Percentiles rank a stretch among this genome's conserved stretches.
These are phyloP conservation scores for Himalopsyche anomala DNA, from an alignment of 2,888 invertebrate species.

Conservation along the genomic window DNA sequence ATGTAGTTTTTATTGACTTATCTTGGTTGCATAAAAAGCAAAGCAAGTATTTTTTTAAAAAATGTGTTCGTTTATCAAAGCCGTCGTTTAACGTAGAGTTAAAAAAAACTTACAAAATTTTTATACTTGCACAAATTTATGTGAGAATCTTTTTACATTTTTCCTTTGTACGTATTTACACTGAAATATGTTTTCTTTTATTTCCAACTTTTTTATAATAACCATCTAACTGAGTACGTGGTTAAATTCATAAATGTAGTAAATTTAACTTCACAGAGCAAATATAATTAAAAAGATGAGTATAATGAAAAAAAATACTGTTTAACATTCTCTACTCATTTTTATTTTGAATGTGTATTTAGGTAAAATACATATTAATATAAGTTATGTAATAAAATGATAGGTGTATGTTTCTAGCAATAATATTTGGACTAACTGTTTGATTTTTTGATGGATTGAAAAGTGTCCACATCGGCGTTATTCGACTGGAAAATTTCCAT, in stretches of 20 bases:
- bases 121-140: neutral
- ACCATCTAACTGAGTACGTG: neutral
- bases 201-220: neutral
- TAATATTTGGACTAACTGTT: too few relatives aligned
- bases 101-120: neutral
- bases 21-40: too few relatives aligned
- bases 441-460: too few relatives aligned
- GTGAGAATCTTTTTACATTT: neutral
- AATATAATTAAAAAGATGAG: neutral
- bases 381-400: too few relatives aligned
- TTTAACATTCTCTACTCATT: too few relatives aligned
- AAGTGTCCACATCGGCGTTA: too few relatives aligned
- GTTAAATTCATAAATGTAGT: neutral
- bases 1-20: too few relatives aligned
- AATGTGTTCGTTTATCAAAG: neutral
- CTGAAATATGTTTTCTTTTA: neutral
- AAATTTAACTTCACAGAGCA: neutral
- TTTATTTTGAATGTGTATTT: too few relatives aligned
- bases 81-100: neutral
- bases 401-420: too few relatives aligned
- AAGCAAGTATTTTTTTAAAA: neutral
- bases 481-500: too few relatives aligned
- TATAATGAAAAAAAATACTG: too few relatives aligned
- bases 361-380: too few relatives aligned
- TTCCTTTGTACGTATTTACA: constrained; percentile 1